Evolutionary conservation across 2,888 invertebrate genomes (phyloP), one percentile per base, ranked within the genome.

Genomic region (Lasioglossum zephyrum): DNA sequence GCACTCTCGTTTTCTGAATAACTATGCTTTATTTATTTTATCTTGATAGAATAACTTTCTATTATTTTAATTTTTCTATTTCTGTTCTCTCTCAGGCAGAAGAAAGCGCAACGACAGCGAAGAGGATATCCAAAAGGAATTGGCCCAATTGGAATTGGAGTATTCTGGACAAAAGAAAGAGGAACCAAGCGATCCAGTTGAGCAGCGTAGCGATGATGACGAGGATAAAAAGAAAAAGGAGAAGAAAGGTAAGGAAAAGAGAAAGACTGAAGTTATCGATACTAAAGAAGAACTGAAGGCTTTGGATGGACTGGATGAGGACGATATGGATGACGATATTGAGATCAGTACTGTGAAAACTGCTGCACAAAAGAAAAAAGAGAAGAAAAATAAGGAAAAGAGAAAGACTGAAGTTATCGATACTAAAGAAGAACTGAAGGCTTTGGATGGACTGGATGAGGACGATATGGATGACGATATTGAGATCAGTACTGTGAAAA

Each of bases 321-420:
- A 85, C 9, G 80, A 87, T 75, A 87, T 90, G 8, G 95, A 95
- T 47, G 96, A 95, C 66, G 96, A 95, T 81, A 95, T 95, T 72
- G 96, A 96, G 86, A 95, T 96, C 31, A 93, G 96, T 57, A 97
- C 97, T 1, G 96, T 98, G 22, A 98, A 98, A 95, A 97, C 97
- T 22, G 97, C 98, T 6, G 98, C 98, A 2, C 98, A 98, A 93
- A 98, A 98, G 95, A 98, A 98, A 93, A 98, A 98, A 92, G 98
- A 98, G 92, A 98, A 98, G 92, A 98, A 98, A 92, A 98, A 98
- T 39, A 39, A 88, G 79, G 84, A 83, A 76, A 92, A 88, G 31
- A 95, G 92, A 93, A 92, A 93, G 69, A 91, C 93, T 79, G 96
- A 95, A 88, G 93, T 93, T 78, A 92, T 92, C 73, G 95, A 96